These are phyloP conservation scores for Heteromyza rotundicornis DNA, from an alignment of 2,888 invertebrate species.

Conservation along the genomic window DNA sequence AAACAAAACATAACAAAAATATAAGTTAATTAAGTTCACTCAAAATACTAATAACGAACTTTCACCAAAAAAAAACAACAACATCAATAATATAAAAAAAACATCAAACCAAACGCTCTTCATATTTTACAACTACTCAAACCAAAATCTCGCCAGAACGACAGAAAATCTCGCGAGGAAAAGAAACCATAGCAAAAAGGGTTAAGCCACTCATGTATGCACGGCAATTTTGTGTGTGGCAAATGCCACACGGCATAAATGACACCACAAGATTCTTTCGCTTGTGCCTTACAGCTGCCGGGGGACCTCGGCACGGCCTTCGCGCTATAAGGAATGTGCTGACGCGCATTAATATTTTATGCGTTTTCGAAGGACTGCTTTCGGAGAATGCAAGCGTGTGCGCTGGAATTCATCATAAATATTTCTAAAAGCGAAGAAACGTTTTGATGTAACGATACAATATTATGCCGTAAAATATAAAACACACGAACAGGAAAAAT, in stretches of 20 bases:
- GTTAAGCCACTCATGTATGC: slow-evolving; percentile 23
- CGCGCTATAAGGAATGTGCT: slow-evolving; percentile 37
- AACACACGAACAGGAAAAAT: too few relatives aligned
- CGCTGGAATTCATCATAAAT: slow-evolving; percentile 1
- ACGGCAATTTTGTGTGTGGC: slow-evolving; percentile 22
- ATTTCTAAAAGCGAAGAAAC: slow-evolving; percentile 3
- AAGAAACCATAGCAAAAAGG: too few relatives aligned
- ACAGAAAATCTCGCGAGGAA: too few relatives aligned
- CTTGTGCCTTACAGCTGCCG: slow-evolving; percentile 12
- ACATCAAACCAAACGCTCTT: too few relatives aligned
- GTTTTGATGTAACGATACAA: background rate
- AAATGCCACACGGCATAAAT: slow-evolving; percentile 12
- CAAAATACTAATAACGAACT: too few relatives aligned
- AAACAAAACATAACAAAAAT: too few relatives aligned
- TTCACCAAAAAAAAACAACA: too few relatives aligned
- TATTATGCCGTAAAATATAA: background rate
- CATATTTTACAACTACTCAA: too few relatives aligned
- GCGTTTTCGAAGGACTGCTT: slow-evolving; percentile 29
- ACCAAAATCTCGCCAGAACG: too few relatives aligned
- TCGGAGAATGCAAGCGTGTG: too few relatives aligned
- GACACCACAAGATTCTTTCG: slow-evolving; percentile 18
- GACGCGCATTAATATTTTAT: slow-evolving; percentile 51
- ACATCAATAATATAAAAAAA: too few relatives aligned
- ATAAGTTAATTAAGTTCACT: too few relatives aligned
- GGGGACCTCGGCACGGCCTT: background rate